phyloP scores from a whole-genome alignment of 2,797 vertebrate species.

The Tiaroga cobitis region DNA sequence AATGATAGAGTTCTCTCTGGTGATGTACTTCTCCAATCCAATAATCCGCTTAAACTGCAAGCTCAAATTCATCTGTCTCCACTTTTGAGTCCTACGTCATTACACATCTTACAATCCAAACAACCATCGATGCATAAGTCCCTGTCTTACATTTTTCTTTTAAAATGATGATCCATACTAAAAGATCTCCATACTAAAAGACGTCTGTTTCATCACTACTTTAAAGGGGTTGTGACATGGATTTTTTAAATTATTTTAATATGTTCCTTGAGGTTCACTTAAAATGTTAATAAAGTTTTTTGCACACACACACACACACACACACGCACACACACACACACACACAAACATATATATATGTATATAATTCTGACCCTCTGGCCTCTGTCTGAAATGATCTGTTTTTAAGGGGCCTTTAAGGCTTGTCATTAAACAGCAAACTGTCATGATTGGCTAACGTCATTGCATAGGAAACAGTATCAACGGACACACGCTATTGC shows the following conservation, averaged over 20 bases:
- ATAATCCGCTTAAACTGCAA: not conserved
- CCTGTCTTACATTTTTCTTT: not conserved
- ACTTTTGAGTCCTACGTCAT: not conserved
- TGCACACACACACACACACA: no score
- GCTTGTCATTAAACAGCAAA: not conserved
- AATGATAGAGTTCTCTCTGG: not conserved
- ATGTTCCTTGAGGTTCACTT: not conserved
- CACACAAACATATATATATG: no score
- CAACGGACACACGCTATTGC: not conserved
- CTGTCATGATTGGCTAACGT: not conserved
- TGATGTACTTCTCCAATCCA: not conserved
- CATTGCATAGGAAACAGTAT: not conserved
- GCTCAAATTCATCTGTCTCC: not conserved
- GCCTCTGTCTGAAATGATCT: not conserved
- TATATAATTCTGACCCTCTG: not conserved
- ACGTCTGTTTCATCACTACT: not conserved
- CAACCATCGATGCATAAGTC: not conserved
- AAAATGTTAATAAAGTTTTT: not conserved
- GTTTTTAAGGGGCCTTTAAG: not conserved
- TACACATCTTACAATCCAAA: not conserved
- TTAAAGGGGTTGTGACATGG: not conserved
- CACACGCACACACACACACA: not conserved
- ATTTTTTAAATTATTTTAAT: not conserved
- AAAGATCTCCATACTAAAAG: not conserved
- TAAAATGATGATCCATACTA: not conserved